Conservation (phyloP, 2,888 invertebrate genomes). For the Sarcophaga rosellei region DNA sequence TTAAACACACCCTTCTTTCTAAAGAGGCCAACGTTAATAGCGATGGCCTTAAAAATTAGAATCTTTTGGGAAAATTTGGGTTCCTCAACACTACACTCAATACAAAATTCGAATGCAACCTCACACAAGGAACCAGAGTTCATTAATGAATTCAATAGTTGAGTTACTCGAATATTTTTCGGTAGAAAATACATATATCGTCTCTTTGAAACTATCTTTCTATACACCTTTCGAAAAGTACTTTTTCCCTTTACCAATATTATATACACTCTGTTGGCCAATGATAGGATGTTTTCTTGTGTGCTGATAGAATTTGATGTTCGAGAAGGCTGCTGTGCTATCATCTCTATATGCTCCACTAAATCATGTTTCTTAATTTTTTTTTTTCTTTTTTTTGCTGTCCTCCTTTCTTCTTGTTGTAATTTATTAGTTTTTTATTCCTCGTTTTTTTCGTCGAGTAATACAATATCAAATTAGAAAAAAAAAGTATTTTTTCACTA, state of each 20-base stretch:
- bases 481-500: conserved; percentile 23
- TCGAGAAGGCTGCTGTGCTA: not conserved
- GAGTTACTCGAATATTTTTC: too few relatives aligned
- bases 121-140: too few relatives aligned
- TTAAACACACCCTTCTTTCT: too few relatives aligned
- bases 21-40: too few relatives aligned
- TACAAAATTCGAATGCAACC: too few relatives aligned
- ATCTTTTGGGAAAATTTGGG: too few relatives aligned
- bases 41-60: too few relatives aligned
- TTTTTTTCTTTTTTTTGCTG: too few relatives aligned
- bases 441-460: conserved; percentile 3
- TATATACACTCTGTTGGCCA: not conserved
- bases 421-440: conserved; percentile 3
- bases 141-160: too few relatives aligned
- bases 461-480: conserved; percentile 59
- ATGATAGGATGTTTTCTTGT: conserved; percentile 33
- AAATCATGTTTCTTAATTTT: conserved; percentile 52
- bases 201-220: too few relatives aligned
- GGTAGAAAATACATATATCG: too few relatives aligned
- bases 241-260: conserved; percentile 22
- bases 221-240: not conserved
- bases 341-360: not conserved
- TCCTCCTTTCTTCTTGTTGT: not conserved
- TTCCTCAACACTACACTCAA: too few relatives aligned
- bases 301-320: not conserved